phyloP scores from a whole-genome alignment of 2,113 vertebrate species.

The Chauna torquata region DNA sequence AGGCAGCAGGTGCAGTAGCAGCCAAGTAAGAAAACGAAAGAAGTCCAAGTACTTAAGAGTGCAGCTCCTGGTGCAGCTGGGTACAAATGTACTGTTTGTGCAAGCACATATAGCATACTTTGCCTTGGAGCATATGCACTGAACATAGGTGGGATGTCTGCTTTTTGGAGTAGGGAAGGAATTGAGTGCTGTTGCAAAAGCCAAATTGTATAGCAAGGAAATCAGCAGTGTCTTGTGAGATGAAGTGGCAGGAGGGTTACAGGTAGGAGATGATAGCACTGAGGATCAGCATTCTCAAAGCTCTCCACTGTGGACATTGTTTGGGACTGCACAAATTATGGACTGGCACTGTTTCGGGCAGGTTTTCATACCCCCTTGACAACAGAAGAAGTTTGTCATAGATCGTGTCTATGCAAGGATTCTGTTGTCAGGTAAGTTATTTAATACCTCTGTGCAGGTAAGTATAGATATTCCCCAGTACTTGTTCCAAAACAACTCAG shows the following conservation, averaged over 20 bases:
- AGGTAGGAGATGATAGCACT: background rate
- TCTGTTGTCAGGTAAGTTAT: background rate
- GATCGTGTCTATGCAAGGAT: fast-evolving
- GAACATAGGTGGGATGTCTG: background rate
- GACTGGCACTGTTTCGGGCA: background rate
- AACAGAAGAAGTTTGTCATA: background rate
- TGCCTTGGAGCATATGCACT: background rate
- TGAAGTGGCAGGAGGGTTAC: background rate
- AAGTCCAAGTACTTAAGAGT: background rate
- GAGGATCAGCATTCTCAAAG: background rate
- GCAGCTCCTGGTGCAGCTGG: background rate
- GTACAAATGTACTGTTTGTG: background rate
- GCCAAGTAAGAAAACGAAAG: background rate
- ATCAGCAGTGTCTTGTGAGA: background rate
- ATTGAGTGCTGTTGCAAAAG: background rate
- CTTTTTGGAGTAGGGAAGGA: background rate
- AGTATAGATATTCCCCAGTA: background rate
- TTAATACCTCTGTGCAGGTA: background rate
- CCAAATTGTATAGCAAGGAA: background rate
- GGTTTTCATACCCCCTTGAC: background rate
- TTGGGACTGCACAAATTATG: background rate
- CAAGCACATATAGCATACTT: background rate
- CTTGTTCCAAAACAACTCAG: background rate
- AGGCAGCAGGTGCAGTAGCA: background rate
- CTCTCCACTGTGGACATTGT: background rate